phyloP scores from a whole-genome alignment of 2,797 vertebrate genomes.

The Tympanoctomys barrerae region DNA sequence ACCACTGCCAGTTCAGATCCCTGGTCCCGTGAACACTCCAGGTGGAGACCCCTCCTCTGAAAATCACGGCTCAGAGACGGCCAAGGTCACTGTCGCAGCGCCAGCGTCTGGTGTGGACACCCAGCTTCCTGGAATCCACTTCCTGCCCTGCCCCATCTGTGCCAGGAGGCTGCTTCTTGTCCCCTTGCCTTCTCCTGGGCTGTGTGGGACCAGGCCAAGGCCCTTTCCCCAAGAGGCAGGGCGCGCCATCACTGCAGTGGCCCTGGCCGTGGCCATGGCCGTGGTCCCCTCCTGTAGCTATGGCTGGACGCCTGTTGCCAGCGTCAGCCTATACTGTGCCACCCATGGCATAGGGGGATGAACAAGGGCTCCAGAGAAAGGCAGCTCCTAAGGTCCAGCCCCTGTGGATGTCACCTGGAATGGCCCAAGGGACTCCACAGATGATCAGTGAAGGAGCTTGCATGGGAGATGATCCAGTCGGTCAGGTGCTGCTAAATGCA shows the following conservation, averaged over 20 bases:
- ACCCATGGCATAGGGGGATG: neutral
- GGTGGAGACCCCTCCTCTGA: neutral
- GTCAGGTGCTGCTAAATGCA: neutral
- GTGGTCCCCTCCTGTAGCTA: neutral
- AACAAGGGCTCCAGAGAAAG: neutral
- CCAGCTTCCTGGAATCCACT: neutral
- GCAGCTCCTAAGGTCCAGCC: neutral
- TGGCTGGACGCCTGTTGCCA: too few relatives aligned
- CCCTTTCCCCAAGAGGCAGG: neutral
- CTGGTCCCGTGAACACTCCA: neutral
- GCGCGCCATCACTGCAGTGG: too few relatives aligned
- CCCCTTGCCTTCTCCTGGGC: too few relatives aligned
- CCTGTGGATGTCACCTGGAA: neutral
- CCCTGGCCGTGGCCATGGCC: too few relatives aligned
- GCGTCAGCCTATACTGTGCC: neutral
- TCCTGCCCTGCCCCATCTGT: neutral
- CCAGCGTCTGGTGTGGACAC: rapidly evolving
- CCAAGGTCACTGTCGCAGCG: rapidly evolving
- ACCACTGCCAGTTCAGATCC: too few relatives aligned
- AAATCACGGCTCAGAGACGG: neutral
- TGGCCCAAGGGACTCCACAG: neutral
- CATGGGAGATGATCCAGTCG: neutral
- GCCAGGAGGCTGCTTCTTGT: neutral
- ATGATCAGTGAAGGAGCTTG: neutral
- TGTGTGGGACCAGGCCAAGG: neutral